Evolutionary conservation across 2,797 vertebrate species (phyloP), one percentile per base, ranked within the genome.

Genomic region (Pangasius sanitwongsei): DNA sequence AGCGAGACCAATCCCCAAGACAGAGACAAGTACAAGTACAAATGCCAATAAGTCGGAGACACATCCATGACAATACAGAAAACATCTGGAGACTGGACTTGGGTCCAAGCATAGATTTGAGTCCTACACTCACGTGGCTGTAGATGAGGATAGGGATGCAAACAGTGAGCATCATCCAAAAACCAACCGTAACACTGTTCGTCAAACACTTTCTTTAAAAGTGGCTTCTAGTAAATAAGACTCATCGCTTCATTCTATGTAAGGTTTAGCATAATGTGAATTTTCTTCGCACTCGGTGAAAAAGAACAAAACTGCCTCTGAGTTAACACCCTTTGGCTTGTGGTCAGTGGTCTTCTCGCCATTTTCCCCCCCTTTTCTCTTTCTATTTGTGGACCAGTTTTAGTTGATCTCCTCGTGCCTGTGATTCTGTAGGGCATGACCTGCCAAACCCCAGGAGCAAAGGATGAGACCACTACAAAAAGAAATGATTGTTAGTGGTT

Each of bases 281-380:
- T 83, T 83, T 63, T 28, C 31, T 20, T 59, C 4, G 31, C 20
- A 44, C 18, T 72, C 6, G 3, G 37, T 44, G 69, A 44, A 44
- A 74, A 72, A 41, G 18, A 2, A 72, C 70, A 41, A 37, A 72
- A 72, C 37, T 72, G 70, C 34, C 37, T 72, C 37, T 44, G 67
- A 70, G 31, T 20, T 70, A 70, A 70, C 41, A 57, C 31, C 59
- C 63, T 91, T 87, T 77, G 87, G 88, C 82, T 87, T 86, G 77
- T 65, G 72, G 83, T 86, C 61, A 13, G 72, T 87, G 83, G 80
- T 89, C 74, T 37, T 87, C 70, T n/a, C 37, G 59, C 18, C 18
- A 23, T 65, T 25, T 89, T 31, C 31, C 59, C 23, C 16, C 7
- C 48, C 20, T 61, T 16, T 25, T 65, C 41, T 63, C 4, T 37